Evolutionary conservation across 2,797 vertebrate genomes (phyloP), one percentile per base, ranked within the genome.

Genomic region (Mionectes olivaceus): DNA sequence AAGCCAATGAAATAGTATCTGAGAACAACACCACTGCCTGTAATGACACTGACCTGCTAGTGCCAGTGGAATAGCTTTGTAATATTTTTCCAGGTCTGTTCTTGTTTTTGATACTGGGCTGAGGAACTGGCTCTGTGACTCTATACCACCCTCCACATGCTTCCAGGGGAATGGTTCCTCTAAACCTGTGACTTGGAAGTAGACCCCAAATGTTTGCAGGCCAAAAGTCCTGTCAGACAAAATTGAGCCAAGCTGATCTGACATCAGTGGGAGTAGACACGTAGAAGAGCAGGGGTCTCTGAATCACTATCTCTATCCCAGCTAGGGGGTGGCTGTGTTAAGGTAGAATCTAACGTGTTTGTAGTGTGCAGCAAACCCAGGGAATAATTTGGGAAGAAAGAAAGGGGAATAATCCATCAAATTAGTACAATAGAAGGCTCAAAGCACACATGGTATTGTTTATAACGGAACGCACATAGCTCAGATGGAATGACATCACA

Each of bases 1-100:
- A 97, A 93, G 90, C 96, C 97, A 96, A 53, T 85, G 96, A 97
- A 97, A 97, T 19, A 95, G 35, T 96, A 97, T 97, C 96, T 96
- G 96, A 95, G 94, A 96, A 96, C 93, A 97, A 95, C 96, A 94
- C 77, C 5, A 1, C 86, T 85, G 93, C 89, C 87, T 96, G 88
- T 91, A 97, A 95, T 87, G 96, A 96, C 94, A 91, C 83, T 93
- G 81, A 93, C 83, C 94, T 41, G 39, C 61, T 61, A 73, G 46
- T 96, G 96, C 96, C 93, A 96, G 89, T 95, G 96, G 97, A 97
- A 97, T 92, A 90, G 76, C 96, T 97, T 96, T 83, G 94, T 94
- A 97, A 97, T 92, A 94, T 93, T 94, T 96, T 95, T 94, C 94
- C 93, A 94, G 93, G 85, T 92, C 89, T 92, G 91, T 61, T 96